Evolutionary conservation across 2,797 vertebrate genomes (phyloP).

Genomic region (Takifugu rubripes): DNA sequence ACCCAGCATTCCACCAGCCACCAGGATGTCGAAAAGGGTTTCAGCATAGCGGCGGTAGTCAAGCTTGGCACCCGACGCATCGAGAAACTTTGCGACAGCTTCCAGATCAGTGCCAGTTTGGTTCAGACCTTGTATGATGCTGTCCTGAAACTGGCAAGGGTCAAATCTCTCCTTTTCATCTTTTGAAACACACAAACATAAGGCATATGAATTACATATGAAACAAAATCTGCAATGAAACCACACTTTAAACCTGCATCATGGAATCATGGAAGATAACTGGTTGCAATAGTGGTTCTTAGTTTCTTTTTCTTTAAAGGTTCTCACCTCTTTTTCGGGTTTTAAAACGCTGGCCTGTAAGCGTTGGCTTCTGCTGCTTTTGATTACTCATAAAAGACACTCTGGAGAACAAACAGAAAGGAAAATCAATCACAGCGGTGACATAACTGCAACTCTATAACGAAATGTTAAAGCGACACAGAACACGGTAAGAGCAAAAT

Average conservation of each 20-base stretch:
- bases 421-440: not conserved
- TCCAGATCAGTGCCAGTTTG: slow-evolving; percentile 97
- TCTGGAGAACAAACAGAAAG: slow-evolving; percentile 52
- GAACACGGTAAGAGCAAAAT: too few species aligned
- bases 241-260: too few species aligned
- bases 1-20: slow-evolving; percentile 99
- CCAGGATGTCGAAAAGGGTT: slow-evolving; percentile 97
- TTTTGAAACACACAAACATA: slow-evolving; percentile 48
- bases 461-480: too few species aligned
- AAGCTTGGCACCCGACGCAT: slow-evolving; percentile 97
- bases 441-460: not conserved
- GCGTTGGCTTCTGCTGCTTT: slow-evolving; percentile 99
- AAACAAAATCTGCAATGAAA: too few species aligned
- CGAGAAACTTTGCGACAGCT: slow-evolving; percentile 96
- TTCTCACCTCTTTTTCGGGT: slow-evolving; percentile 91
- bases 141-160: slow-evolving; percentile 98
- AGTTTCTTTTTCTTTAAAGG: not conserved
- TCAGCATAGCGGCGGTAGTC: slow-evolving; percentile 99
- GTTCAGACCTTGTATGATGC: slow-evolving; percentile 97
- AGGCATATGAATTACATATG: not conserved
- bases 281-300: too few species aligned
- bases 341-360: slow-evolving; percentile 98
- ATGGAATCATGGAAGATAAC: too few species aligned
- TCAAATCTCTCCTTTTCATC: slow-evolving; percentile 99
- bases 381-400: slow-evolving; percentile 99